phyloP scores from a whole-genome alignment of 2,888 invertebrate genomes.

The Andrena praecox region DNA sequence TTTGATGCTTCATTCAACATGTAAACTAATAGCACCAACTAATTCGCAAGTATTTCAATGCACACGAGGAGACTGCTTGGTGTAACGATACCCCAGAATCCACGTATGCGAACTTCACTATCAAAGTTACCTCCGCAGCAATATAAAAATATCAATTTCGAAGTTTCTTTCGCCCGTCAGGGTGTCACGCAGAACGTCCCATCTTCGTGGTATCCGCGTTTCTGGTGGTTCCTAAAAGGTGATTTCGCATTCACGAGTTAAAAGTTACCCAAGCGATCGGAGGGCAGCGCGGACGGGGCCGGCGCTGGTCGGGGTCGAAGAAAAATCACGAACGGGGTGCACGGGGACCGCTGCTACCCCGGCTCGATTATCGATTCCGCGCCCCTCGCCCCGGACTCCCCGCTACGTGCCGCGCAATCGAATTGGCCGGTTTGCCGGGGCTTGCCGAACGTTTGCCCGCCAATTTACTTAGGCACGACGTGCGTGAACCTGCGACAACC shows the following conservation, averaged over 20 bases:
- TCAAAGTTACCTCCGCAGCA: no score
- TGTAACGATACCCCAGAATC: no score
- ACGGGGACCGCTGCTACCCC: constrained; percentile 5
- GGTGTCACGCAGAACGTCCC: no score
- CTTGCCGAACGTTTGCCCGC: constrained; percentile 64
- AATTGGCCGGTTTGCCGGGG: constrained; percentile 67
- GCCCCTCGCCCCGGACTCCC: constrained; percentile 20
- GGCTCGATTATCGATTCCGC: constrained; percentile 59
- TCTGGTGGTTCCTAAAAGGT: background rate
- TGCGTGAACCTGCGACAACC: constrained; percentile 69
- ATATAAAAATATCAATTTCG: no score
- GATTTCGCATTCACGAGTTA: background rate
- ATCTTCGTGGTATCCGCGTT: background rate
- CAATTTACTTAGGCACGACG: constrained; percentile 71
- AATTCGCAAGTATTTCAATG: no score
- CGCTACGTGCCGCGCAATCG: constrained; percentile 61
- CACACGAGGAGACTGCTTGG: no score
- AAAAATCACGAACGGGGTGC: constrained; percentile 37
- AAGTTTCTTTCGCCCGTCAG: no score
- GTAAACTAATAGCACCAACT: no score
- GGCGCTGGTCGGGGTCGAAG: background rate
- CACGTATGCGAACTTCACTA: no score
- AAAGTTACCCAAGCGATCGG: background rate
- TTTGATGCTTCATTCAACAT: no score
- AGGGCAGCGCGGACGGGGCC: background rate